Evolutionary conservation across 2,113 vertebrate genomes (phyloP), one percentile per base, ranked within the genome.

Genomic region (Larimichthys crocea): DNA sequence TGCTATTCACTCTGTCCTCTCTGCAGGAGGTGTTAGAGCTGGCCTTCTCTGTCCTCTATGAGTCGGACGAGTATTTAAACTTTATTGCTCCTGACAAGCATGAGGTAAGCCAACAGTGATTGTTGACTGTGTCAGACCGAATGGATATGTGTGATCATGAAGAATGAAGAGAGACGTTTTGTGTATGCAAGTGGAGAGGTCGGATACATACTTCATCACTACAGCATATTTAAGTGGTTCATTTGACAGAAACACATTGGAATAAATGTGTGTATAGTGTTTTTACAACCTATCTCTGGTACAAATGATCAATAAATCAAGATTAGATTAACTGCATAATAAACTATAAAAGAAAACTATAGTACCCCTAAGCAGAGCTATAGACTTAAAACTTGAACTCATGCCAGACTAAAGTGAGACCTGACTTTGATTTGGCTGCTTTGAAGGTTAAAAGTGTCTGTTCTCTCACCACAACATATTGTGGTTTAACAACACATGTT

Each of bases 81-180:
- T 99, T 99, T 91, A 99, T 99, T 15, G 98, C 98, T 94, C 98
- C 98, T 75, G 97, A 99, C 92, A 99, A 98, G 89, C 97, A 99
- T n/a, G 98, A 99, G 97, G 98, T 99, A 95, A 97, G 95, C 50
- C 57, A 42, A 44, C 15, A 12, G 53, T 44, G 20, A 66, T 48
- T 57, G 76, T 73, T 55, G 53, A 68, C 48, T 17, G 29, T 69
- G 64, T 71, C 76, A 68, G 29, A 79, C 57, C 61, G 24, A 74
- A 77, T 50, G 48, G 72, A 64, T 4, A 4, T 22, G 35, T 60
- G 42, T 46, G 46, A 71, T 16, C 1, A 0, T 4, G n/a, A n/a
- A n/a, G n/a, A n/a, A 44, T 14, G 44, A 29, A 64, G 44, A 85
- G 42, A 52, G 2, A 44, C 3, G 2, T 49, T 40, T 0, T 31